Evolutionary conservation across 1,140 invertebrate species (phyloP), one percentile per base, ranked within the genome.

Genomic region (Cyclina sinensis): DNA sequence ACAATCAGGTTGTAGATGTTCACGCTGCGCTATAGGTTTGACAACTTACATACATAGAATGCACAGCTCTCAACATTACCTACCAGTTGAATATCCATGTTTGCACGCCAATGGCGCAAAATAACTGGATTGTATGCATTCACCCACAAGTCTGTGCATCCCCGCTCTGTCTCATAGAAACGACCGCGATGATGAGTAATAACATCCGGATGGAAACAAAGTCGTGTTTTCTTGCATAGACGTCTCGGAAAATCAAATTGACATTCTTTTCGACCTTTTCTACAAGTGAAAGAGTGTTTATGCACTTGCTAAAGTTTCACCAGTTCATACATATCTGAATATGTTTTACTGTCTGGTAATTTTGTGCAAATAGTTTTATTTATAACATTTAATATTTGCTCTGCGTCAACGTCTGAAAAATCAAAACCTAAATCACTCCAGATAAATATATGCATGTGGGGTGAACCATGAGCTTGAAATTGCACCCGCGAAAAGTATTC

Each of bases 381-480:
- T n/a, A 65, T 65, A n/a, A 65, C 59, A 65, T 65, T 32, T 65
- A 65, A 48, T 48, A 48, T 48, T 48, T 48, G 46, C 46, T 48
- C 46, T 48, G 46, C 7, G 46, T 48, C 46, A 48, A 48, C 46
- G 18, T 48, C 46, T 48, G 46, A 48, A 48, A 48, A 48, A 48
- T 48, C 46, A 48, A 48, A 48, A 48, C 46, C 46, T 18, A 48
- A 90, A 86, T 94, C 89, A 21, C 95, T 87, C 95, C 95, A 96
- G 37, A 94, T 68, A 14, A 96, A 90, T 24, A 95, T 93, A 84
- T 96, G 95, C n/a, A 95, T 70, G 91, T 96, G 95, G n/a, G 95
- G 95, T 86, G 91, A 94, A 16, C 95, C 95, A 57, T 95, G 92
- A 88, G 95, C 93, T 86, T 96, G 95, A 91, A 95, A 96, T 89